Conservation (phyloP, 1,140 invertebrate genomes). For the Tetramorium alpestre region DNA sequence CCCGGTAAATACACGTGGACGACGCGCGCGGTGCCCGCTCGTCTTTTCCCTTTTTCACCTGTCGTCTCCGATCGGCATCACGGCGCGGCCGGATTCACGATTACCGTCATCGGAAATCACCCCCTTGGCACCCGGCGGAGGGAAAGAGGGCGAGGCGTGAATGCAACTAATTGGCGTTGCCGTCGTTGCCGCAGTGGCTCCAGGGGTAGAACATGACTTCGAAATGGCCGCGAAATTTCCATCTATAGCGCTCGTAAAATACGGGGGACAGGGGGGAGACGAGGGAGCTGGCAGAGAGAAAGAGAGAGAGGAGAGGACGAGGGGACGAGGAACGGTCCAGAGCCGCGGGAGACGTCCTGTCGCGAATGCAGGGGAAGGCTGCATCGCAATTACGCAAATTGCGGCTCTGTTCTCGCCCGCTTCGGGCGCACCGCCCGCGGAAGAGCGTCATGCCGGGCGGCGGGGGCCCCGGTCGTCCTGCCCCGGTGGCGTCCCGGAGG, state of each 20-base stretch:
- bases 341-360: constrained; percentile 68
- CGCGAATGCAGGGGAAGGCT: constrained; percentile 44
- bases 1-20: constrained; percentile 16
- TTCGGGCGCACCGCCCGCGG: constrained; percentile 74
- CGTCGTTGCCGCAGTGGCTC: constrained; percentile 54
- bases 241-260: constrained; percentile 73
- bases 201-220: constrained; percentile 1
- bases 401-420: constrained; percentile 83
- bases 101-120: constrained; percentile 66
- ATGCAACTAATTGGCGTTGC: constrained; percentile 72
- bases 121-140: constrained; percentile 31
- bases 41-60: background rate
- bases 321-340: constrained; percentile 2
- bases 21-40: background rate
- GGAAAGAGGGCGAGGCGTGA: constrained; percentile 58
- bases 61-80: constrained; percentile 7
- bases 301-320: constrained; percentile 48
- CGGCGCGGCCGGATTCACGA: constrained; percentile 33
- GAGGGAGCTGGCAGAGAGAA: constrained; percentile 37
- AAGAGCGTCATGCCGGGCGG: constrained; percentile 71
- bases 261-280: constrained; percentile 14
- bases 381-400: constrained; percentile 84
- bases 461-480: background rate
- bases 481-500: background rate
- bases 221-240: constrained; percentile 72